Evolutionary conservation across 2,113 vertebrate species (phyloP), one percentile per base, ranked within the genome.

Genomic region (Condylura cristata): DNA sequence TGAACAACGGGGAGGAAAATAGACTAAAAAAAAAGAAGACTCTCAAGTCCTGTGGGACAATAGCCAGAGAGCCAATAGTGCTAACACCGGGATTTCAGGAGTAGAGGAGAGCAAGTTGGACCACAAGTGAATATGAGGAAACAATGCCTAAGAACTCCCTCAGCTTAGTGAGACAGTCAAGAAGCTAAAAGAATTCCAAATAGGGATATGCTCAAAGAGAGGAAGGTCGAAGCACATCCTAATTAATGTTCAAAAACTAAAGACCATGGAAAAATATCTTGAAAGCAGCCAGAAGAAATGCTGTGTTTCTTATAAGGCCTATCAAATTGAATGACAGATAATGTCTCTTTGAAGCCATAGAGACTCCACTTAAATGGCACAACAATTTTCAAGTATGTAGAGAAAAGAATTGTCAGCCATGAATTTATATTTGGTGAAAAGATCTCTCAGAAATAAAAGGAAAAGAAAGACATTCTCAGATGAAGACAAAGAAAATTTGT

Each of bases 111-210:
- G n/a, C 82, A 37, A 85, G 51, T 28, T 17, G 9, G 41, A 46
- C 26, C 75, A 48, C 71, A 88, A 94, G 65, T 70, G 8, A 82
- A 37, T 58, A 66, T 58, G 68, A 89, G 37, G n/a, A 85, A 92
- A 60, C 30, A 74, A n/a, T 41, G 53, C 6, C 37, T 53, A 70
- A 66, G 34, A 41, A 16, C 1, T 11, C 17, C 26, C 51, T 32
- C 26, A 60, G 28, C 70, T 75, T 87, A 44, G 60, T 60, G 68
- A 72, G 76, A 30, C 20, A 66, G 30, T 79, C 34, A 82, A 75
- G 30, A 82, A 75, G 46, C 46, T 60, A 39, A 58, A 28, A 2
- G 9, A 72, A 61, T 6, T 4, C 5, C 37, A 56, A 34, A 46
- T 8, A 61, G 53, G 53, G n/a, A 79, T 53, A 80, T 63, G 32